A percentile compares a stretch with the other conserved stretches of the same genome.
Conservation (phyloP, 2,797 vertebrate species). For the Nasua narica region DNA sequence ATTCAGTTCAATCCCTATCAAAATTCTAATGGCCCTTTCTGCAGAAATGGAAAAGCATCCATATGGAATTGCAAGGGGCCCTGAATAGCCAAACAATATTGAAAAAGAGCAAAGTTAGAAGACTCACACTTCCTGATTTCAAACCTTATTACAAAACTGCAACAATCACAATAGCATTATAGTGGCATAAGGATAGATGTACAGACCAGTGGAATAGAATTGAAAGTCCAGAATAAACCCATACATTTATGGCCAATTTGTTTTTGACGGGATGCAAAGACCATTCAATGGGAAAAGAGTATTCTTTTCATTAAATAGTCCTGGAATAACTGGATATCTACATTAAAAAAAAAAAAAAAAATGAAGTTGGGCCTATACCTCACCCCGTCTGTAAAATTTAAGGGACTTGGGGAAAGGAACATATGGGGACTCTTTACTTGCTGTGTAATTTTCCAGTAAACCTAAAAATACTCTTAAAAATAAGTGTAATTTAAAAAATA, state of each 20-base stretch:
- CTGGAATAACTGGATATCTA: neutral
- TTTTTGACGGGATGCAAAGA: neutral
- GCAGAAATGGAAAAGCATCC: neutral
- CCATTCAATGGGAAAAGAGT: neutral
- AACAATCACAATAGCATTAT: neutral
- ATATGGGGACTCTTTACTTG: neutral
- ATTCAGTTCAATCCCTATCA: neutral
- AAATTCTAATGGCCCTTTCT: neutral
- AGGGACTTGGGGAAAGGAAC: neutral
- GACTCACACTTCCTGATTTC: neutral
- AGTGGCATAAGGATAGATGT: neutral
- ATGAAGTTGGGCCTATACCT: neutral
- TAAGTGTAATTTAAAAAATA: neutral
- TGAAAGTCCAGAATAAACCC: neutral
- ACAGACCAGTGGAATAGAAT: neutral
- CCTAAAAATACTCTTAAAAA: neutral
- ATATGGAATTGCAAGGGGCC: neutral
- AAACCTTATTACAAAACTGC: neutral
- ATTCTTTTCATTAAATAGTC: neutral
- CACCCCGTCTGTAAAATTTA: neutral
- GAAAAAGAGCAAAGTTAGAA: neutral
- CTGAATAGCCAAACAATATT: neutral
- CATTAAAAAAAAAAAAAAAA: neutral
- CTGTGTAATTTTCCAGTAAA: conserved; percentile 22
- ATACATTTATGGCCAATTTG: neutral